A percentile compares a stretch with the other conserved stretches of the same genome.
Conservation (phyloP, 2,888 invertebrate species). For the Cosmia trapezina region DNA sequence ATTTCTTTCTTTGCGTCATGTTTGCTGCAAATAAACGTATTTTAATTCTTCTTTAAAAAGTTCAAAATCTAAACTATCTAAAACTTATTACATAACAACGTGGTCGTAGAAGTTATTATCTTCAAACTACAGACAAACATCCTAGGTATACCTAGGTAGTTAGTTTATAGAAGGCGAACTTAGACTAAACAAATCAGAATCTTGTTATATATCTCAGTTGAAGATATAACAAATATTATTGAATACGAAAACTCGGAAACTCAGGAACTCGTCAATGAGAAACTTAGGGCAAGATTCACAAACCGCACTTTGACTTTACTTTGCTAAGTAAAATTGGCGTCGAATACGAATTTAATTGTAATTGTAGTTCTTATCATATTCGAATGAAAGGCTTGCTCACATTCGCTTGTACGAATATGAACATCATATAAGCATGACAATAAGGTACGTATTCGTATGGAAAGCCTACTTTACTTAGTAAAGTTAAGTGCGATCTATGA, state of each 20-base stretch:
- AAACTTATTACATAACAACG: too few species aligned
- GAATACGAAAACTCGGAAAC: conserved; percentile 17
- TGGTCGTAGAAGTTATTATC: neutral
- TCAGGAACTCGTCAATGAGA: conserved; percentile 24
- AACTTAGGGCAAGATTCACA: conserved; percentile 15
- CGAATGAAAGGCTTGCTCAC: neutral
- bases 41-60: neutral
- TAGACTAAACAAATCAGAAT: conserved; percentile 13
- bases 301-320: neutral
- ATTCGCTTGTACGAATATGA: neutral
- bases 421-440: neutral
- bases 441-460: neutral
- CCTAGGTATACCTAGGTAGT: neutral
- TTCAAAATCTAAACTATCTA: too few species aligned
- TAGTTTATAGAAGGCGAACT: conserved; percentile 31
- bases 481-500: neutral
- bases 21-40: neutral
- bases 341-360: neutral
- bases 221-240: conserved; percentile 36
- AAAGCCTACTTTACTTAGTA: neutral
- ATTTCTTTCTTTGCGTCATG: neutral
- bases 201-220: conserved; percentile 33
- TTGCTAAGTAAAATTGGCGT: neutral
- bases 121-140: conserved; percentile 13
- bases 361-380: too few species aligned